Base-by-base conservation (phyloP, 2,797 vertebrate species). In the Acanthis flammea region DNA sequence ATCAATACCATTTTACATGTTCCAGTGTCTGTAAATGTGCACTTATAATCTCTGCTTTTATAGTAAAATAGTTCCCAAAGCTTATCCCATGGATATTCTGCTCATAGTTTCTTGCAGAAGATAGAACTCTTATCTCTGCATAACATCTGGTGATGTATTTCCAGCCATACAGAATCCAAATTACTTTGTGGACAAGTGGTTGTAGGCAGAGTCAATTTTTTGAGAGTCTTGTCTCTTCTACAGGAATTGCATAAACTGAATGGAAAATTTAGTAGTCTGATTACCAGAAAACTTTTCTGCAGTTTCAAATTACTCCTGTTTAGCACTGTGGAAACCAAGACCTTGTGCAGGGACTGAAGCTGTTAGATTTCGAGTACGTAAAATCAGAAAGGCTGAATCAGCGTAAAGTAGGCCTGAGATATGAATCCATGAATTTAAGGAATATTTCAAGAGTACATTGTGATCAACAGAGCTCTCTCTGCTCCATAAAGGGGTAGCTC, bases 401-500 rank as follows among this genome's bases (percentile, higher is more conserved):
- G 6, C 0, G 0, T 0, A 0, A 73, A 57, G 37, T 5, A 42
- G 15, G 18, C 10, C 28, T 76, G 51, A 68, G 19, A 25, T 4
- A 19, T 0, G 19, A 76, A 6, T 12, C 19, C 63, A 45, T 27
- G 25, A 33, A 80, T 74, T 62, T 44, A 83, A 66, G 33, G 5
- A 60, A 24, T 63, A 57, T 55, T 89, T n/a, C 31, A 60, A 67
- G 13, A n/a, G 11, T 48, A 19, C 48, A 21, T 9, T 41, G 22
- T 54, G 19, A 76, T 44, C 35, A 47, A 33, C 18, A 48, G 23
- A 61, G 9, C 12, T 55, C 37, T 41, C 7, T 14, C 27, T 83
- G 48, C 19, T 67, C 14, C 44, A 17, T 33, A 62, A 74, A 33
- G 16, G 9, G 62, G 8, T 17, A 39, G 15, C 18, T 65, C 61